phyloP scores from a whole-genome alignment of 2,888 invertebrate species.

The Protonemura montana region DNA sequence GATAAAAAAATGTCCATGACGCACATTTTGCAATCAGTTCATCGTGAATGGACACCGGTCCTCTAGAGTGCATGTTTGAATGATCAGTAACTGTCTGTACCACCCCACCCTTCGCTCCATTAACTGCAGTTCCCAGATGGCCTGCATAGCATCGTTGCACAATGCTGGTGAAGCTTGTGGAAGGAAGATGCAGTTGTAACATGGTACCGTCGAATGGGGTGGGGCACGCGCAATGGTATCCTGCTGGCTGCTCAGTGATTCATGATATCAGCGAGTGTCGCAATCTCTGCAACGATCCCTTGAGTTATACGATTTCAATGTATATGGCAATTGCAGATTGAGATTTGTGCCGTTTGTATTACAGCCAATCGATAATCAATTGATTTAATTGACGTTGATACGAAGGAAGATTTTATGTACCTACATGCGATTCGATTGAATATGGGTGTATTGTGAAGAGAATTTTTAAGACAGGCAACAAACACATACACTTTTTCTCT shows the following conservation, averaged over 20 bases:
- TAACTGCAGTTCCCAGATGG: not conserved
- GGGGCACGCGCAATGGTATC: not conserved
- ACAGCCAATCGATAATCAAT: not conserved
- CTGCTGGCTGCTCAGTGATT: not conserved
- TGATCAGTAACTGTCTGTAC: not conserved
- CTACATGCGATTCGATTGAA: not conserved
- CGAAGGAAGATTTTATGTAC: not conserved
- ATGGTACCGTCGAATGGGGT: not conserved
- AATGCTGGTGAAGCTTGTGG: not conserved
- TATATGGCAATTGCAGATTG: not conserved
- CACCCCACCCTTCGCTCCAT: not conserved
- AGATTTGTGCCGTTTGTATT: not conserved
- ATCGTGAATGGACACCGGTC: not conserved
- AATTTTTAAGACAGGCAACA: not conserved
- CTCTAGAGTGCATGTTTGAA: not conserved
- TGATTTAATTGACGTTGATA: conserved; percentile 4
- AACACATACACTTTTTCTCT: not conserved
- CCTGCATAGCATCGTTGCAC: not conserved
- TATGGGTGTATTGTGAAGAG: not conserved
- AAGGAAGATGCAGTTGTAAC: not conserved
- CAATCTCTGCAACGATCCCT: not conserved
- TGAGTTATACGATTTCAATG: not conserved
- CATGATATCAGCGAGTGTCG: not conserved
- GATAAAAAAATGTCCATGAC: not conserved
- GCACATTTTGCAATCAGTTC: not conserved